Evolutionary conservation across 2,797 vertebrate genomes (phyloP).

Genomic region (Danio jaintianensis): DNA sequence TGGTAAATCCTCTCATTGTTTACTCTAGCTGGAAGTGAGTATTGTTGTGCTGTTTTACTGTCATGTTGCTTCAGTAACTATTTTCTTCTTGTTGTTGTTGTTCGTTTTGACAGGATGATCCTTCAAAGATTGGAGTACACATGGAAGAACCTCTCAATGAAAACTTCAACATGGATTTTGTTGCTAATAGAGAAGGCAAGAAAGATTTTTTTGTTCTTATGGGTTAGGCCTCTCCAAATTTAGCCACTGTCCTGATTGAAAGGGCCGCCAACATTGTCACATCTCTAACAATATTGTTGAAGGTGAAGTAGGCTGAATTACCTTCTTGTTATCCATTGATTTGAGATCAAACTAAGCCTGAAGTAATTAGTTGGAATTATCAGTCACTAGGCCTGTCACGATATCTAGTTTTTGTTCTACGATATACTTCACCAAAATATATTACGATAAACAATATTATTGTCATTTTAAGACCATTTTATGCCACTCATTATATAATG

Average conservation of each 20-base stretch:
- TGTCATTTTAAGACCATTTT: too few relatives aligned
- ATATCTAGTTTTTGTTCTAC: too few relatives aligned
- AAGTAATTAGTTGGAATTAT: too few relatives aligned
- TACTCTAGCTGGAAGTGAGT: not conserved
- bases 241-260: not conserved
- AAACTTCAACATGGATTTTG: not conserved
- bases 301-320: too few relatives aligned
- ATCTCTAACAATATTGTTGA: too few relatives aligned
- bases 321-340: too few relatives aligned
- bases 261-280: not conserved
- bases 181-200: conserved; percentile 20
- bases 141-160: not conserved
- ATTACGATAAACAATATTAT: too few relatives aligned
- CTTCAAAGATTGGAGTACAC: not conserved
- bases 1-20: not conserved
- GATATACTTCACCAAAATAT: too few relatives aligned
- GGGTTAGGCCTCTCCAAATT: not conserved
- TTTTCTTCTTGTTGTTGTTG: not conserved
- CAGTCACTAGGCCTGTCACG: too few relatives aligned
- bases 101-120: conserved; percentile 15
- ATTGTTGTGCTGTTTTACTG: not conserved
- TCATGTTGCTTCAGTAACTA: not conserved
- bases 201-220: not conserved
- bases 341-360: too few relatives aligned
- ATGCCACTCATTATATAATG: too few relatives aligned